Evolutionary conservation across 2,888 invertebrate species (phyloP).

Genomic region (Stenoptilia bipunctidactyla): DNA sequence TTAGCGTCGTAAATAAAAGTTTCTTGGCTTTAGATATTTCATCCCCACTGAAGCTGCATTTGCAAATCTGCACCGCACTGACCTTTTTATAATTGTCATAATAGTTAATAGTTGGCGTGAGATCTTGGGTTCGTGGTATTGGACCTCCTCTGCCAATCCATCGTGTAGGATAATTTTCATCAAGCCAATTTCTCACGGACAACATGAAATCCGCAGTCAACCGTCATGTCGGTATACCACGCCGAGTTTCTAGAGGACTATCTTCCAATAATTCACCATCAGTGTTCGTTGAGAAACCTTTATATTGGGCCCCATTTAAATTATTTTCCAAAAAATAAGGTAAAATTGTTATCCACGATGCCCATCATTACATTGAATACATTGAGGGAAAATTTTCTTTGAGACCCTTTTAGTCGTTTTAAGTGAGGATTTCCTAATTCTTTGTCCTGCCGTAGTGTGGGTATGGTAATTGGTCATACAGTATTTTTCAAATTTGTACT

Average conservation of each 20-base stretch:
- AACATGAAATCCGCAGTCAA: neutral
- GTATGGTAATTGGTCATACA: neutral
- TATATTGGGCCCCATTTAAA: slow-evolving; percentile 3
- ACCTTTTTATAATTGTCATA: no score
- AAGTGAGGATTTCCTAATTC: slow-evolving; percentile 1
- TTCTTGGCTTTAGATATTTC: no score
- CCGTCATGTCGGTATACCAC: slow-evolving; percentile 1
- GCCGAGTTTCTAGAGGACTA: slow-evolving; percentile 1
- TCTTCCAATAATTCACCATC: neutral
- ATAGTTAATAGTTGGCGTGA: neutral
- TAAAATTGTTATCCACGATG: slow-evolving; percentile 1
- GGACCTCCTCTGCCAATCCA: slow-evolving; percentile 3
- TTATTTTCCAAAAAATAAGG: slow-evolving; percentile 3
- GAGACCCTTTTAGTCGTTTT: neutral
- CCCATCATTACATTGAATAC: slow-evolving; percentile 1
- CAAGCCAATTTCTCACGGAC: neutral
- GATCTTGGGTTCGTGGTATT: slow-evolving; percentile 2
- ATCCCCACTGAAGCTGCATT: no score
- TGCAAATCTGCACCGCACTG: no score
- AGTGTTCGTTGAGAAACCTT: slow-evolving; percentile 2
- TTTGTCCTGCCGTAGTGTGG: slow-evolving; percentile 1
- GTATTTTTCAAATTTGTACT: no score
- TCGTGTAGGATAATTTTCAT: neutral
- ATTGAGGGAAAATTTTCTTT: slow-evolving; percentile 4
- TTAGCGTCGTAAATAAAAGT: no score